Evolutionary conservation across 2,888 invertebrate genomes (phyloP).

Genomic region (Oscheius sp.): DNA sequence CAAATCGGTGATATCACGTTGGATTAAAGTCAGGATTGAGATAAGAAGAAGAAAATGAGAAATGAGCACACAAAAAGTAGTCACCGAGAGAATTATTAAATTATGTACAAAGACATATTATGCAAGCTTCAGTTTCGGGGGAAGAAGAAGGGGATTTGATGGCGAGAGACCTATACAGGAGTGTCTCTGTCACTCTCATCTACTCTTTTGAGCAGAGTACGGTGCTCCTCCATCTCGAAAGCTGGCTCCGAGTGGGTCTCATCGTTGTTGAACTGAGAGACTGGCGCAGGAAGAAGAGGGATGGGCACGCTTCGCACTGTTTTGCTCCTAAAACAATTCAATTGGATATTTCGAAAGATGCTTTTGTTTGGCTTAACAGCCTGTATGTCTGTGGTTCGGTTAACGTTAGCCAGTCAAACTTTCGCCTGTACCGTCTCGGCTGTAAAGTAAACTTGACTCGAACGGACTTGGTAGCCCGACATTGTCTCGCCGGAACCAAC

Average conservation of each 20-base stretch:
- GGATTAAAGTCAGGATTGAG: not conserved
- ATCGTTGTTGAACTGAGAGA: not conserved
- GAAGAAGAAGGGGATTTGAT: too few species aligned
- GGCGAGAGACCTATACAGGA: constrained; percentile 14
- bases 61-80: too few species aligned
- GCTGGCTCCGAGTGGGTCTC: not conserved
- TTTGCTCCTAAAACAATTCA: not conserved
- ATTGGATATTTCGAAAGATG: too few species aligned
- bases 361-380: too few species aligned
- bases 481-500: too few species aligned
- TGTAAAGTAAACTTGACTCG: too few species aligned
- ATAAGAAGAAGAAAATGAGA: not conserved
- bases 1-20: not conserved
- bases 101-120: not conserved
- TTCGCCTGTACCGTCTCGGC: too few species aligned
- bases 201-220: not conserved
- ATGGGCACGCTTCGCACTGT: not conserved
- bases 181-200: constrained; percentile 28
- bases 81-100: constrained; percentile 26
- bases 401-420: too few species aligned
- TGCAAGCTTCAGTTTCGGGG: too few species aligned
- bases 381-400: too few species aligned
- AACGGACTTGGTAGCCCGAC: too few species aligned
- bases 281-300: not conserved
- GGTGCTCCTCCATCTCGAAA: not conserved